Evolutionary conservation across 2,888 invertebrate species (phyloP), one percentile per base, ranked within the genome.

Genomic region (Drosophila testacea): DNA sequence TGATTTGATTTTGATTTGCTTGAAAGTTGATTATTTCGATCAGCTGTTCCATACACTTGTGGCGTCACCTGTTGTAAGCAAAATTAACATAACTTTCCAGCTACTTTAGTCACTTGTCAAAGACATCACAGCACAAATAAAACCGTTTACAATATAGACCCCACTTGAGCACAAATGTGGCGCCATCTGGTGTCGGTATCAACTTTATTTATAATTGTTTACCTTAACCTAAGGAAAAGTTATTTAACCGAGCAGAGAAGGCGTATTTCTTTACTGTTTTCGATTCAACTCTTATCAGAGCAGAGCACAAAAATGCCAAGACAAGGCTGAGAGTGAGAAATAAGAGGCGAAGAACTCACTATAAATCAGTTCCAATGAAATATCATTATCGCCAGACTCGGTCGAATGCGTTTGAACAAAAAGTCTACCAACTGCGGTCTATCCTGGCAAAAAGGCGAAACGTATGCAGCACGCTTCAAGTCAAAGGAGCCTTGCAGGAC

Each of bases 311-410:
- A 63, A 73, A 75, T 62, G 54, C 61, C 34, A 42, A 57, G 30
- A 62, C 72, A 61, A 54, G 48, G 22, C 2, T 28, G 27, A 27
- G 10, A 56, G 46, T 64, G 51, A 64, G 28, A 59, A 66, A 47
- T 59, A 66, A 59, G 64, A 57, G 62, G 64, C 74, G 50, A 64
- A 50, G 69, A 78, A 60, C 69, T 66, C 61, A 71, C 72, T 70
- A 86, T 87, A 90, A 87, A 88, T 88, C 87, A 83, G 77, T 74
- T 61, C 62, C 79, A 87, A 87, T 90, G 82, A 86, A 90, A 89
- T 88, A 77, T 79, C 77, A 89, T 79, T 79, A 88, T 74, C 69
- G 75, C 57, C 74, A 72, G 66, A 75, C 66, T 51, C 67, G 46
- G 32, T 36, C 36, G 38, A 51, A 42, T 38, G 55, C 46, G n/a